phyloP scores from a whole-genome alignment of 2,888 invertebrate species.

The Phyllotreta striolata region DNA sequence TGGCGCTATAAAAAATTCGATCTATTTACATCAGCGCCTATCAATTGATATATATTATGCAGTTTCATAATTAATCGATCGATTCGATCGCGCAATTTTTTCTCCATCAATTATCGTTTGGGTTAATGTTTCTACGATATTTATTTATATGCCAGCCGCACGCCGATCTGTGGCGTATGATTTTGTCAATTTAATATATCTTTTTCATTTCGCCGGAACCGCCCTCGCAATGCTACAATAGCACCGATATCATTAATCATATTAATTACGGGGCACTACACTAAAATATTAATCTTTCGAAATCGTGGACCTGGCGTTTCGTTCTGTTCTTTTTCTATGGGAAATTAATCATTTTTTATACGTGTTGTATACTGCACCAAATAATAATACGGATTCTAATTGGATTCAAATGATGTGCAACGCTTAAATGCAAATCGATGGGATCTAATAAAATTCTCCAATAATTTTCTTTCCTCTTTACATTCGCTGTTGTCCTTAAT shows the following conservation, averaged over 20 bases:
- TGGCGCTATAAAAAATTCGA: no score
- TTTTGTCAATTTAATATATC: constrained; percentile 32
- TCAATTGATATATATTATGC: neutral
- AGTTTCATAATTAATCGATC: constrained; percentile 3
- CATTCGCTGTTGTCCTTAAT: constrained; percentile 26
- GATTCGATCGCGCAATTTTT: neutral
- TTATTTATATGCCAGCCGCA: constrained; percentile 21
- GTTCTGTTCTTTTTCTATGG: constrained; percentile 20
- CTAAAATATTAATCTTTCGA: constrained; percentile 34
- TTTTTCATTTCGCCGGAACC: constrained; percentile 23
- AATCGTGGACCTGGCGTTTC: constrained; percentile 25
- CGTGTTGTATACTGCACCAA: neutral
- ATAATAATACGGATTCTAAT: constrained; percentile 9
- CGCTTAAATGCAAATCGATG: constrained; percentile 17
- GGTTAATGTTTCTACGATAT: constrained; percentile 5
- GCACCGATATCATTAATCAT: constrained; percentile 30
- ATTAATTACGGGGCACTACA: constrained; percentile 33
- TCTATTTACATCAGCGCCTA: no score
- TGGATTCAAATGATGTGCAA: constrained; percentile 18
- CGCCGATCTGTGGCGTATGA: constrained; percentile 8
- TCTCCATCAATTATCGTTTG: constrained; percentile 1
- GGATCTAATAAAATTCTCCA: constrained; percentile 12
- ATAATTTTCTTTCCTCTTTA: constrained; percentile 28
- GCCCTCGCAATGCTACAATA: constrained; percentile 27
- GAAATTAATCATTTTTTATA: constrained; percentile 22